Conservation (phyloP, 2,797 vertebrate species). For the Enteromius unitaeniatus region DNA sequence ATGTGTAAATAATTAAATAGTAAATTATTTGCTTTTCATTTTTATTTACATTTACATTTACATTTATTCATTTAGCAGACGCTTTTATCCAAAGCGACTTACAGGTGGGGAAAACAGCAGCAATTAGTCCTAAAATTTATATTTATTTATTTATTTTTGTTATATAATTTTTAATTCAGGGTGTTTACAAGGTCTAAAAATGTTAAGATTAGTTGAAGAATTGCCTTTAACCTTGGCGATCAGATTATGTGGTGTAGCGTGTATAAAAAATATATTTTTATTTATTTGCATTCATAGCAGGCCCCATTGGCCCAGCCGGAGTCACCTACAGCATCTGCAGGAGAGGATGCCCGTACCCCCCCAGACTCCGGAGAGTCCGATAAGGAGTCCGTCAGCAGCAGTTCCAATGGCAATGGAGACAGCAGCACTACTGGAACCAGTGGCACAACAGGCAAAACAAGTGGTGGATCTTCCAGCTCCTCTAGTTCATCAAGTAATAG, state of each 20-base stretch:
- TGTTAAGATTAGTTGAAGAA: neutral
- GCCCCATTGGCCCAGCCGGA: constrained; percentile 95
- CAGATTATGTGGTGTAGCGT: neutral
- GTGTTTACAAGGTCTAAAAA: too few relatives aligned
- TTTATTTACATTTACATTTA: too few relatives aligned
- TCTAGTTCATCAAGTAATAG: constrained; percentile 77
- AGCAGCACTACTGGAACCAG: constrained; percentile 60
- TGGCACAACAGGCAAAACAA: constrained; percentile 70
- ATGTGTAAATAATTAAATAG: neutral
- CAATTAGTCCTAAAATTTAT: too few relatives aligned
- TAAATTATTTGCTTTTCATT: too few relatives aligned
- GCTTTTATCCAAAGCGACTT: too few relatives aligned
- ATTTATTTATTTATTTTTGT: too few relatives aligned
- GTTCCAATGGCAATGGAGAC: constrained; percentile 87
- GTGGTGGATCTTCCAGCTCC: constrained; percentile 72
- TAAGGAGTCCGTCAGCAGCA: constrained; percentile 97
- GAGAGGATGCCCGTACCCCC: constrained; percentile 88
- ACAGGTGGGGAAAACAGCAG: too few relatives aligned
- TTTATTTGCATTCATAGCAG: constrained; percentile 68
- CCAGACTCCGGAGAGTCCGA: constrained; percentile 94
- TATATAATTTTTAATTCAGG: too few relatives aligned
- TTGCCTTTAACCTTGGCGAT: too few relatives aligned
- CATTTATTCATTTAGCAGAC: too few relatives aligned
- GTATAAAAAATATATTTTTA: neutral
- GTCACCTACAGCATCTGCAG: constrained; percentile 91